Evolutionary conservation across 2,113 vertebrate species (phyloP).

Genomic region (Indri indri): DNA sequence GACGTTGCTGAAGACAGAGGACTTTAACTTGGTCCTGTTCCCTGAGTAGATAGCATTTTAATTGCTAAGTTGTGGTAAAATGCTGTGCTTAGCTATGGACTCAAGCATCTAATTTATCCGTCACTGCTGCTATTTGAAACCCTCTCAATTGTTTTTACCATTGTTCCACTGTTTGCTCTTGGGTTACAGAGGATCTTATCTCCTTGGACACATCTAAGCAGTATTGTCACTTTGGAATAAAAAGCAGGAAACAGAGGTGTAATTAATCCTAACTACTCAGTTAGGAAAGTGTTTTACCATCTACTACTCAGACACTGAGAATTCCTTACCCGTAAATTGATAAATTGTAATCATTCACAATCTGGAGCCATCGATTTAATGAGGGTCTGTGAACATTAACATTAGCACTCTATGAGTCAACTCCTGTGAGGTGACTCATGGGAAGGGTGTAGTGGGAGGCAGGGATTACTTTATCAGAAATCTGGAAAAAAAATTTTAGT

Average conservation of each 20-base stretch:
- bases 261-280: slow-evolving; percentile 58
- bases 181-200: slow-evolving; percentile 43
- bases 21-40: slow-evolving; percentile 9
- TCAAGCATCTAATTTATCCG: slow-evolving; percentile 42
- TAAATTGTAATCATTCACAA: slow-evolving; percentile 28
- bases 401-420: neutral
- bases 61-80: slow-evolving; percentile 58
- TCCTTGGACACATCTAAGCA: slow-evolving; percentile 28
- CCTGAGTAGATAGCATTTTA: slow-evolving; percentile 43
- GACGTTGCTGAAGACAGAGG: neutral
- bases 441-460: neutral
- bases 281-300: neutral
- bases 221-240: slow-evolving; percentile 57
- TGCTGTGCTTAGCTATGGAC: slow-evolving; percentile 60
- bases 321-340: slow-evolving; percentile 32
- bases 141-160: slow-evolving; percentile 11
- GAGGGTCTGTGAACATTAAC: neutral
- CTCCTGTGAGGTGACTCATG: neutral
- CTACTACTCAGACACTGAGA: neutral
- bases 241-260: slow-evolving; percentile 35
- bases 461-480: slow-evolving; percentile 5
- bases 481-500: rapidly evolving
- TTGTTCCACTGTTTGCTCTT: slow-evolving; percentile 39
- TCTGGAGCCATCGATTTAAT: neutral
- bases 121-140: slow-evolving; percentile 52